Conservation (phyloP, 2,797 vertebrate genomes). For the Hemitrygon akajei region DNA sequence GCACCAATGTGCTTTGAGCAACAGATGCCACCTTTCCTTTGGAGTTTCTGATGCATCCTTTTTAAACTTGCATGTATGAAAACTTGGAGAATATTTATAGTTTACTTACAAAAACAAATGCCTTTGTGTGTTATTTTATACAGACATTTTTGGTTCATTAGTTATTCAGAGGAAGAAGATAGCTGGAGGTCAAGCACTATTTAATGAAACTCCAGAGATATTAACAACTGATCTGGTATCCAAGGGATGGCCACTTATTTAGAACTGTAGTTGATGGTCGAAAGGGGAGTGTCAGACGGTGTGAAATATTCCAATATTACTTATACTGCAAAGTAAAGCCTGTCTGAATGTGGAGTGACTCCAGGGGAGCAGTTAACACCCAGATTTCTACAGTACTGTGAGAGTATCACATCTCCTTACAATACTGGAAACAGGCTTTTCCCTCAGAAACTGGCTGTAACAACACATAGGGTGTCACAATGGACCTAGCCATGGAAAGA, state of each 20-base stretch:
- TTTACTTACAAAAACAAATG: neutral
- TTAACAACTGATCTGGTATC: neutral
- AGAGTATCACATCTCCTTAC: neutral
- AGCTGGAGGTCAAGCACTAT: neutral
- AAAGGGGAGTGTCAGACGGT: neutral
- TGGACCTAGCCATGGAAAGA: neutral
- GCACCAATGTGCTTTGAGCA: neutral
- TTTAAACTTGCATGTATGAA: neutral
- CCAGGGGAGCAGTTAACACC: neutral
- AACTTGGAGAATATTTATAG: neutral
- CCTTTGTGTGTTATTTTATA: neutral
- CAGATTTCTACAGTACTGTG: neutral
- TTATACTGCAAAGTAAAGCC: neutral
- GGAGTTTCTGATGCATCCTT: neutral
- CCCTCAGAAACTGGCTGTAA: neutral
- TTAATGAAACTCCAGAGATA: neutral
- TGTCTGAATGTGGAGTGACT: neutral
- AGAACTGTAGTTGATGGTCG: neutral
- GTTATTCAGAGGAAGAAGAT: neutral
- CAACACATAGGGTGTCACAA: too few relatives aligned
- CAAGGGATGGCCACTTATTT: neutral
- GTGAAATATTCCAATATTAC: neutral
- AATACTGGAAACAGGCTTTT: neutral
- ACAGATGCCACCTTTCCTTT: neutral
- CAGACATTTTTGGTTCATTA: neutral